Percentiles rank a stretch among this genome's conserved stretches.
Conservation (phyloP, 2,888 invertebrate species). For the Ennomos fuscantarius region DNA sequence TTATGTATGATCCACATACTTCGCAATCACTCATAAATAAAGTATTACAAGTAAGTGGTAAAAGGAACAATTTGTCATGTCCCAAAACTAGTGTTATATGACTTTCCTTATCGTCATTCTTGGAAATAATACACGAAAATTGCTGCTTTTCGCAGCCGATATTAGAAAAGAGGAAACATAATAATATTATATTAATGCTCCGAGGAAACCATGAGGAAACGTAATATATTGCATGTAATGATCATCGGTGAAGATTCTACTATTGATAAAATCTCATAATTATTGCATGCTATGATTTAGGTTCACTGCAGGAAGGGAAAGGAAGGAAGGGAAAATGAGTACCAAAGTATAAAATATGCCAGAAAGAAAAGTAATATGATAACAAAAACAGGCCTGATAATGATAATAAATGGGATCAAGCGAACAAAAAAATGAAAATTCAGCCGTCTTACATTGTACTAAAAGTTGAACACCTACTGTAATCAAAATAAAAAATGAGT, state of each 20-base stretch:
- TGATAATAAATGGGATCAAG: neutral
- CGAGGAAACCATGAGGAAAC: constrained; percentile 38
- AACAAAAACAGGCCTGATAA: neutral
- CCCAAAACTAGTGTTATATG: constrained; percentile 15
- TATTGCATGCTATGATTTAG: constrained; percentile 19
- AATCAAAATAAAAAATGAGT: neutral
- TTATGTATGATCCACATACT: constrained; percentile 4
- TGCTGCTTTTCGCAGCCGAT: constrained; percentile 34
- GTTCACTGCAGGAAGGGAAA: constrained; percentile 1
- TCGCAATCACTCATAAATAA: constrained; percentile 3
- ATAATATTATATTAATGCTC: constrained; percentile 44
- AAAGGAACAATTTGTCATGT: constrained; percentile 2
- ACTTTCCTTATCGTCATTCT: constrained; percentile 20
- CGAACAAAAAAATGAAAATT: no score
- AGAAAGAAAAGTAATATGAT: neutral
- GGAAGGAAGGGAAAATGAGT: neutral
- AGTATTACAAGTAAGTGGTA: constrained; percentile 5
- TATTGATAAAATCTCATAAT: constrained; percentile 27
- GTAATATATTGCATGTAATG: constrained; percentile 33
- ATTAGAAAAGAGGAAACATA: constrained; percentile 37
- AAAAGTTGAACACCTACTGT: neutral
- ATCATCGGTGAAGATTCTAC: constrained; percentile 30
- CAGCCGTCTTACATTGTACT: no score
- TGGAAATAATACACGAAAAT: constrained; percentile 22
- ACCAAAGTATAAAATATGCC: neutral